Conservation (phyloP, 2,797 vertebrate species). For the Yasuhikotakia modesta region DNA sequence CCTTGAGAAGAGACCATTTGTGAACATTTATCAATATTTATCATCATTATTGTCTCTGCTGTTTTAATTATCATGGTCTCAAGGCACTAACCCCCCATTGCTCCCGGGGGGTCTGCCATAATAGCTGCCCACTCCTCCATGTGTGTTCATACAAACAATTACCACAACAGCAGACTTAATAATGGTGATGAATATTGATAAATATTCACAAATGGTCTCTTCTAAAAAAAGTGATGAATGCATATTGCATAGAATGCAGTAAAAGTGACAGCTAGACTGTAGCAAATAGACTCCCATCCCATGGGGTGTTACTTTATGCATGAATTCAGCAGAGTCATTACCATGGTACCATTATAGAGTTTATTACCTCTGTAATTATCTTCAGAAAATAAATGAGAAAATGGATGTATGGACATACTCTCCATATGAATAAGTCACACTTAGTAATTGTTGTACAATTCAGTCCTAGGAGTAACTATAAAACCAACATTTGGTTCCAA, state of each 20-base stretch:
- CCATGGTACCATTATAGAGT: no score
- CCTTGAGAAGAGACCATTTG: neutral
- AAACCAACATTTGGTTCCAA: no score
- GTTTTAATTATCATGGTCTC: no score
- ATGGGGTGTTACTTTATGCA: neutral
- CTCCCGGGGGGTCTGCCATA: neutral
- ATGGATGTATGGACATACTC: no score
- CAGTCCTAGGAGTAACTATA: no score
- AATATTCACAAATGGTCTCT: neutral
- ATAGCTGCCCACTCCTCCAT: neutral
- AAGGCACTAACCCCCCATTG: no score
- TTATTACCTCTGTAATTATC: no score
- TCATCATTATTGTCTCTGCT: neutral
- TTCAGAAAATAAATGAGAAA: no score
- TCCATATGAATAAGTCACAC: no score
- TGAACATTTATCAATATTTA: neutral
- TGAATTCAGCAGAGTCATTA: no score
- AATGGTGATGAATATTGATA: neutral
- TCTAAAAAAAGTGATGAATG: neutral
- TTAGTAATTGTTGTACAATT: no score
- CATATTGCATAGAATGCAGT: neutral
- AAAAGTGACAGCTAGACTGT: neutral
- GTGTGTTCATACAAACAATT: neutral
- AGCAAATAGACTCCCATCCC: slow-evolving; percentile 10
- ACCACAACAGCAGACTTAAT: neutral